A percentile compares a stretch with the other conserved stretches of the same genome.
These are phyloP conservation scores for Ctenodactylus gundi DNA, from an alignment of 2,113 vertebrate species.

Conservation along the genomic window DNA sequence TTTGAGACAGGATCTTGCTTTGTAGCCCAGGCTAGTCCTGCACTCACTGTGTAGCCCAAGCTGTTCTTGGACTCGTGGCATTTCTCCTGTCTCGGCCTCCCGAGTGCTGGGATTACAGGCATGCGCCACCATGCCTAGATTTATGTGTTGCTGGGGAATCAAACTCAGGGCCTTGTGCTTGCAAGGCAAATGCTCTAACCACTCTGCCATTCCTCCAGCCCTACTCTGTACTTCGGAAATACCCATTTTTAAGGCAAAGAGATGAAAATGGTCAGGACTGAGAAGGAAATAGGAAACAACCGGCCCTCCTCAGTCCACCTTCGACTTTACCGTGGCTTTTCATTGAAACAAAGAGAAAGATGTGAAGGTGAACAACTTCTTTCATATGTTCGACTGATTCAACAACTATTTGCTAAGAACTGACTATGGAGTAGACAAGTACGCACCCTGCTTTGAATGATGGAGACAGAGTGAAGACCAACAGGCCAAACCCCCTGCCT, in stretches of 20 bases:
- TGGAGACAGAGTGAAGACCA: neutral
- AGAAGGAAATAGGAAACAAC: neutral
- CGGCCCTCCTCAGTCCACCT: neutral
- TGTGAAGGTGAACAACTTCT: neutral
- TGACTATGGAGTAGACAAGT: neutral
- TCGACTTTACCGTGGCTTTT: neutral
- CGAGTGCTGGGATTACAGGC: no score
- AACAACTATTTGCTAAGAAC: neutral
- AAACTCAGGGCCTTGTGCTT: no score
- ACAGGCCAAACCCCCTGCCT: neutral
- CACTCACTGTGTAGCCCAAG: no score
- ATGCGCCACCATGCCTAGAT: no score
- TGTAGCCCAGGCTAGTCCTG: no score
- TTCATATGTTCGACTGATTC: neutral
- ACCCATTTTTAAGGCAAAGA: neutral
- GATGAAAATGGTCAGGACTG: neutral
- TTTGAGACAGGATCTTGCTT: no score
- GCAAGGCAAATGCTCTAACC: no score
- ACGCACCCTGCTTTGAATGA: neutral
- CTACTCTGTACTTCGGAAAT: neutral
- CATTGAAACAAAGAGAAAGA: neutral
- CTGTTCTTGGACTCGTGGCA: no score
- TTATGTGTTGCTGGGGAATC: no score
- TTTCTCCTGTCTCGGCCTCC: no score
- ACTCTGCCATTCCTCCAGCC: no score